Conservation (phyloP, 2,888 invertebrate species). For the Sericinus montela region DNA sequence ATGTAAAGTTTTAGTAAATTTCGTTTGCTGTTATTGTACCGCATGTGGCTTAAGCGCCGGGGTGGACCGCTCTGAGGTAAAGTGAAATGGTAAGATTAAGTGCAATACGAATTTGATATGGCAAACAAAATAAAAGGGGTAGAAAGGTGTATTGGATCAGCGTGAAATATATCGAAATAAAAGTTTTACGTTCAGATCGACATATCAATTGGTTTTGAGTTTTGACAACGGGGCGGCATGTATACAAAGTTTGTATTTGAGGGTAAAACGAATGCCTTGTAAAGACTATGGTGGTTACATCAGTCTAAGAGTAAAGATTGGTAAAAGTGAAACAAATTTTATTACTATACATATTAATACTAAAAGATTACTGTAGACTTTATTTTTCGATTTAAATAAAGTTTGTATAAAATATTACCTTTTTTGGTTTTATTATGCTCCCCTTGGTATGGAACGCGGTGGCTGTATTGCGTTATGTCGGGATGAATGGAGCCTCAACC, state of each 20-base stretch:
- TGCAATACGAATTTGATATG: neutral
- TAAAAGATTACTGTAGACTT: slow-evolving; percentile 74
- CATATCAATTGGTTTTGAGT: neutral
- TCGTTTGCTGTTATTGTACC: slow-evolving; percentile 37
- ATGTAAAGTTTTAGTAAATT: slow-evolving; percentile 53
- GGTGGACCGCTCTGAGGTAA: neutral
- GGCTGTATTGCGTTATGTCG: neutral
- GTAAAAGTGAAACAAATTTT: slow-evolving; percentile 60
- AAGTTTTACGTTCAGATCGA: neutral
- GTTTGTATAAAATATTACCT: slow-evolving; percentile 69
- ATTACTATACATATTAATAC: slow-evolving; percentile 66
- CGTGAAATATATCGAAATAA: neutral
- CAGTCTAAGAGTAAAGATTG: slow-evolving; percentile 17
- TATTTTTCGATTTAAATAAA: slow-evolving; percentile 80
- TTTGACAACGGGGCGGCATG: neutral
- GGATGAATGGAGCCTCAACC: slow-evolving; percentile 27
- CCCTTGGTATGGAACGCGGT: neutral
- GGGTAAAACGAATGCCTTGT: slow-evolving; percentile 28
- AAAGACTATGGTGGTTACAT: neutral
- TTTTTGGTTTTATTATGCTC: slow-evolving; percentile 27
- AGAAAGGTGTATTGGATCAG: neutral
- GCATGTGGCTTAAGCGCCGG: neutral
- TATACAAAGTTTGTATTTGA: slow-evolving; percentile 25
- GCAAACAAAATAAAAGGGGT: neutral
- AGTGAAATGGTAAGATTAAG: neutral